Conservation (phyloP, 2,888 invertebrate species). For the Tridacna gigas region DNA sequence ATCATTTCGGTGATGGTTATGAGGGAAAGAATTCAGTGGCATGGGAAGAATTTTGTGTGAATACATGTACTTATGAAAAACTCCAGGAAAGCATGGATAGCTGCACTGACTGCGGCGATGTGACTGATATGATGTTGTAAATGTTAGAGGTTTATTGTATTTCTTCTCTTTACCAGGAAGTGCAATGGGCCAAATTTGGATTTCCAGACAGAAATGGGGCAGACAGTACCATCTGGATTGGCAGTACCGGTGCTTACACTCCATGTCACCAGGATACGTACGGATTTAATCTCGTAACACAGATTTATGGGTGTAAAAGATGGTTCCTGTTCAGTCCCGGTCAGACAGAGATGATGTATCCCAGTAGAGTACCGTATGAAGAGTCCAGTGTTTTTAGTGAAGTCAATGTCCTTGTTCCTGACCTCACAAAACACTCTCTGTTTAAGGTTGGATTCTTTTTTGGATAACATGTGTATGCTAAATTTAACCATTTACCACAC, state of each 20-base stretch:
- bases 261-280: conserved; percentile 98
- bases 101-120: no score
- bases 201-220: conserved; percentile 88
- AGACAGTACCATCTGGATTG: conserved; percentile 91
- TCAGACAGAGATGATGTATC: conserved; percentile 88
- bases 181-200: conserved; percentile 87
- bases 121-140: no score
- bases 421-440: conserved; percentile 74
- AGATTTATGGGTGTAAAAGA: conserved; percentile 94
- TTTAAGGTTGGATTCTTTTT: conserved; percentile 73
- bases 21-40: no score
- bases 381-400: conserved; percentile 94
- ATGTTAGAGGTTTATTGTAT: no score
- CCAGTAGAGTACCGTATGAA: conserved; percentile 96
- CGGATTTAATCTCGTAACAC: conserved; percentile 96
- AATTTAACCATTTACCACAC: no score
- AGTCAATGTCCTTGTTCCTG: conserved; percentile 86
- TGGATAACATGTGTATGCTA: neutral
- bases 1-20: no score
- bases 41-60: no score
- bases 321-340: conserved; percentile 96
- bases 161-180: conserved; percentile 62
- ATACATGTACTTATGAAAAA: no score
- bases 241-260: conserved; percentile 94
- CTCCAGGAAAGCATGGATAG: no score